phyloP scores from a whole-genome alignment of 2,113 vertebrate genomes.

The Hoplias malabaricus region DNA sequence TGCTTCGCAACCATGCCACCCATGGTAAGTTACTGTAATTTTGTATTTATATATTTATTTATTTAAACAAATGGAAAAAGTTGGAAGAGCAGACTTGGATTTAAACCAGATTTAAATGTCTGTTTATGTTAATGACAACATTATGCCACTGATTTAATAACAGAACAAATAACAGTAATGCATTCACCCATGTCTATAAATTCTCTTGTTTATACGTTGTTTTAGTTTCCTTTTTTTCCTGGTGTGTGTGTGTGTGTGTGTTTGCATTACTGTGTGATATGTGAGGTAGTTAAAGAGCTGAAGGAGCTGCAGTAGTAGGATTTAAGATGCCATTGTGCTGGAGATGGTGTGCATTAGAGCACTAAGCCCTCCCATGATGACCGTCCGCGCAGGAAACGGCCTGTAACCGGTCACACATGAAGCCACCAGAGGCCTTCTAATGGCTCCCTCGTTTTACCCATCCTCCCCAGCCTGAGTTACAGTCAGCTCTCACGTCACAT shows the following conservation, averaged over 20 bases:
- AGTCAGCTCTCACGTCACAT: neutral
- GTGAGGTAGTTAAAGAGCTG: slow-evolving; percentile 43
- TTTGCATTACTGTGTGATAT: slow-evolving; percentile 24
- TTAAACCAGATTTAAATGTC: no score
- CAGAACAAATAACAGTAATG: no score
- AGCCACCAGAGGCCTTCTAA: slow-evolving; percentile 21
- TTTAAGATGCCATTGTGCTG: slow-evolving; percentile 55
- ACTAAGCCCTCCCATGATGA: slow-evolving; percentile 34
- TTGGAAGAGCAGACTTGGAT: no score
- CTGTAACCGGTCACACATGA: slow-evolving; percentile 33
- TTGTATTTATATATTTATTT: no score
- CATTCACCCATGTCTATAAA: no score
- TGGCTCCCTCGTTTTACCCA: neutral
- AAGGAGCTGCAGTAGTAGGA: slow-evolving; percentile 45
- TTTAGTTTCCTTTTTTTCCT: no score
- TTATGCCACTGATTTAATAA: no score
- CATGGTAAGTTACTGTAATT: no score
- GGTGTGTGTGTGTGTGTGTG: neutral
- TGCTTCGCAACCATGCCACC: no score
- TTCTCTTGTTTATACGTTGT: no score
- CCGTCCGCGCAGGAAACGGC: neutral
- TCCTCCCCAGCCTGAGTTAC: slow-evolving; percentile 2
- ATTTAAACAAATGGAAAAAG: no score
- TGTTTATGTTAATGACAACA: no score
- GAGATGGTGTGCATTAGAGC: slow-evolving; percentile 25